A percentile compares a stretch with the other conserved stretches of the same genome.
Conservation (phyloP, 2,113 vertebrate species). For the Chaetura pelagica region DNA sequence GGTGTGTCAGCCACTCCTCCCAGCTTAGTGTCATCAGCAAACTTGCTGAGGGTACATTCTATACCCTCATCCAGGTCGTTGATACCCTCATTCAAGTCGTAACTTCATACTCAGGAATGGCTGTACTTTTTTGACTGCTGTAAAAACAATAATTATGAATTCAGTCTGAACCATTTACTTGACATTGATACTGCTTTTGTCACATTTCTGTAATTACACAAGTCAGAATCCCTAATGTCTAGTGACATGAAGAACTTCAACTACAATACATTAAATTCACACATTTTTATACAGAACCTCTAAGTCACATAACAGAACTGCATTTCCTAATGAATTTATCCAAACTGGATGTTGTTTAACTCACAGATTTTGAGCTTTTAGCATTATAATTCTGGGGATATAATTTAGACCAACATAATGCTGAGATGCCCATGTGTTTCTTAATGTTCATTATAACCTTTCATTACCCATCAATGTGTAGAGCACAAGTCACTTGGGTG, state of each 20-base stretch:
- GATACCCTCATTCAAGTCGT: no score
- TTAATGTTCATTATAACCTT: neutral
- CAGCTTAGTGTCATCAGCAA: no score
- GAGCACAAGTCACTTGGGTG: neutral
- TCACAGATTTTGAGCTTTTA: neutral
- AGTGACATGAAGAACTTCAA: neutral
- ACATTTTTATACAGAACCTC: neutral
- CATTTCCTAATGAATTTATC: neutral
- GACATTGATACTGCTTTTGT: neutral
- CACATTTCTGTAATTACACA: neutral
- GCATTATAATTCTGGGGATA: neutral
- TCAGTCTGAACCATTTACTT: neutral
- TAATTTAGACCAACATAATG: neutral
- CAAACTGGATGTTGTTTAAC: neutral
- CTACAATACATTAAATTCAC: neutral
- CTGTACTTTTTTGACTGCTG: neutral
- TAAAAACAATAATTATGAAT: neutral
- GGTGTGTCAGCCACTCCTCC: no score
- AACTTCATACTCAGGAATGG: neutral
- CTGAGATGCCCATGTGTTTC: neutral
- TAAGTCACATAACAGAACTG: neutral
- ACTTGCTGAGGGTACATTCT: no score
- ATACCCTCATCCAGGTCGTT: no score
- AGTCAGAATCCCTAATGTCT: neutral
- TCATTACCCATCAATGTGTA: neutral